phyloP scores from a whole-genome alignment of 2,797 vertebrate genomes.

The Etheostoma nigrum region DNA sequence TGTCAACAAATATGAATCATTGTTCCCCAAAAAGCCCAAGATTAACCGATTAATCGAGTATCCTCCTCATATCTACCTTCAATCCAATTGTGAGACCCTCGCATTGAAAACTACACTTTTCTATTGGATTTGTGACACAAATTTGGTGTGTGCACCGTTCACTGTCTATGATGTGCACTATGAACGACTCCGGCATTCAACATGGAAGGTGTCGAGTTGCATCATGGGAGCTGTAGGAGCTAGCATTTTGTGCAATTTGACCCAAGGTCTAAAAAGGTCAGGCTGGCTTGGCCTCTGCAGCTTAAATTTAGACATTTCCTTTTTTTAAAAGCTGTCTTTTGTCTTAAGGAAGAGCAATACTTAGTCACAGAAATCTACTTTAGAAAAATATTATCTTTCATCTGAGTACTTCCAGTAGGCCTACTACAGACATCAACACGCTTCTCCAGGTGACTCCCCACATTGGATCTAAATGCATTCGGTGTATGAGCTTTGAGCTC shows the following conservation, averaged over 20 bases:
- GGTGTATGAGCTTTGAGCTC: too few relatives aligned
- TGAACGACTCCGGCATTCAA: background rate
- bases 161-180: background rate
- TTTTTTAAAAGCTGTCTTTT: background rate
- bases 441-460: background rate
- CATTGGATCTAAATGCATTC: background rate
- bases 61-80: background rate
- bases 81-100: too few relatives aligned
- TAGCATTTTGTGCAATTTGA: background rate
- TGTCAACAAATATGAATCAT: too few relatives aligned
- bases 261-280: background rate
- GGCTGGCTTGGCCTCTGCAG: background rate
- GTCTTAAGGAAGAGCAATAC: background rate
- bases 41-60: too few relatives aligned
- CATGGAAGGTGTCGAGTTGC: background rate
- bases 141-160: background rate
- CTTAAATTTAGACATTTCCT: background rate
- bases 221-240: slow-evolving; percentile 3
- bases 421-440: background rate
- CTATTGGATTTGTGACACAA: too few relatives aligned
- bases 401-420: background rate
- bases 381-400: background rate
- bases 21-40: too few relatives aligned
- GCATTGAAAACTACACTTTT: background rate
- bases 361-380: background rate